Conservation (phyloP, 2,797 vertebrate genomes). For the Sebastiscus albofasciatus region DNA sequence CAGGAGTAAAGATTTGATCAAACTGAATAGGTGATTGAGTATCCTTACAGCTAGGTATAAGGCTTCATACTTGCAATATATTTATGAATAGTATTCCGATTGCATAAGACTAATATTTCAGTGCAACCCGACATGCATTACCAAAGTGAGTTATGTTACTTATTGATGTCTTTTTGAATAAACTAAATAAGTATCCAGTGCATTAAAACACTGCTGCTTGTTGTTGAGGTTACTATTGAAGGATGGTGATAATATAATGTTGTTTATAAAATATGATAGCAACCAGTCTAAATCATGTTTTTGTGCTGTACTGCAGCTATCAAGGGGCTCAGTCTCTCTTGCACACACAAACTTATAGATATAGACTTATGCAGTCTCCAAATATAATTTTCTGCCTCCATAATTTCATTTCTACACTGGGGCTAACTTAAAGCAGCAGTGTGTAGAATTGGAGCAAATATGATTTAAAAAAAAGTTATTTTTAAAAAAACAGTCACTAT, state of each 20-base stretch:
- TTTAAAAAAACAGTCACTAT: too few species aligned
- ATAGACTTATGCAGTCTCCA: not conserved
- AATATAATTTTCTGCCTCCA: not conserved
- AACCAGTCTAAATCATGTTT: not conserved
- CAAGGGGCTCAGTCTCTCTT: not conserved
- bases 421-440: not conserved
- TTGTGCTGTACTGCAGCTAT: not conserved
- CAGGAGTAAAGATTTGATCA: constrained; percentile 2
- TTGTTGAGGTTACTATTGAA: not conserved
- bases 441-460: too few species aligned
- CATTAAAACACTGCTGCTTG: not conserved
- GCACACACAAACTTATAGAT: not conserved
- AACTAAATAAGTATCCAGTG: not conserved
- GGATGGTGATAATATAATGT: not conserved
- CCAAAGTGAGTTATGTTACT: not conserved
- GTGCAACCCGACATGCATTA: not conserved
- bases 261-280: not conserved
- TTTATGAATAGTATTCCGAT: not conserved
- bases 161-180: not conserved
- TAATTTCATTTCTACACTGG: not conserved
- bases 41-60: not conserved
- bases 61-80: not conserved
- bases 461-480: too few species aligned
- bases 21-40: not conserved
- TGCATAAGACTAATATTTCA: not conserved